phyloP scores from a whole-genome alignment of 2,113 vertebrate genomes.

The Pampusana beccarii region DNA sequence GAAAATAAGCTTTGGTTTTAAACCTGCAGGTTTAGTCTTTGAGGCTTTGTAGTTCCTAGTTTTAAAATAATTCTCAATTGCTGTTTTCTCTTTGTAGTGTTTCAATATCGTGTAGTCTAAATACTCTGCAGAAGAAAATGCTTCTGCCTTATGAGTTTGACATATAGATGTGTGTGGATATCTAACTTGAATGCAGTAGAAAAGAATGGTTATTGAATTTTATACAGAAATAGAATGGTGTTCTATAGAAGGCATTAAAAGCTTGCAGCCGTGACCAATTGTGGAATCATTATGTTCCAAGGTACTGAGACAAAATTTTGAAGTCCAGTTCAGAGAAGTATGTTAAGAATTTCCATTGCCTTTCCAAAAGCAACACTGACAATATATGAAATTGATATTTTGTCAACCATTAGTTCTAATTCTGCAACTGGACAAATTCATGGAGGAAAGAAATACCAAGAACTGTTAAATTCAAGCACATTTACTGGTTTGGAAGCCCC shows the following conservation, averaged over 20 bases:
- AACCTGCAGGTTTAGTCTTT: not conserved
- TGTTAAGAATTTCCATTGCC: not conserved
- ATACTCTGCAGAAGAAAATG: not conserved
- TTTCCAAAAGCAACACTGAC: not conserved
- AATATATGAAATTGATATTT: not conserved
- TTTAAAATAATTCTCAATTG: not conserved
- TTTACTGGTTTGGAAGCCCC: not conserved
- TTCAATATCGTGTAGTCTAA: not conserved
- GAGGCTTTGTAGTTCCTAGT: not conserved
- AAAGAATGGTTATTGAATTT: not conserved
- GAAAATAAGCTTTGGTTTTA: not conserved
- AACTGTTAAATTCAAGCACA: not conserved
- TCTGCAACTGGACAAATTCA: not conserved
- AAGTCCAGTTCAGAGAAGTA: not conserved
- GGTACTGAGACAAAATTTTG: not conserved
- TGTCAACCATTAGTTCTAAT: not conserved
- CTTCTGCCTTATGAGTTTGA: fast-evolving
- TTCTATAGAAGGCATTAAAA: not conserved
- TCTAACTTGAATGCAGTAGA: not conserved
- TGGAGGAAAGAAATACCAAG: not conserved
- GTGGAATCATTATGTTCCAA: not conserved
- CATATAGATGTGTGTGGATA: fast-evolving
- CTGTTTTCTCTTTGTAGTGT: not conserved
- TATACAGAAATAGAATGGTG: not conserved
- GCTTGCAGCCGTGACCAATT: not conserved